Percentiles rank a stretch among this genome's conserved stretches.
phyloP scores from a whole-genome alignment of 2,113 vertebrate genomes.

The Micronisus gabar region DNA sequence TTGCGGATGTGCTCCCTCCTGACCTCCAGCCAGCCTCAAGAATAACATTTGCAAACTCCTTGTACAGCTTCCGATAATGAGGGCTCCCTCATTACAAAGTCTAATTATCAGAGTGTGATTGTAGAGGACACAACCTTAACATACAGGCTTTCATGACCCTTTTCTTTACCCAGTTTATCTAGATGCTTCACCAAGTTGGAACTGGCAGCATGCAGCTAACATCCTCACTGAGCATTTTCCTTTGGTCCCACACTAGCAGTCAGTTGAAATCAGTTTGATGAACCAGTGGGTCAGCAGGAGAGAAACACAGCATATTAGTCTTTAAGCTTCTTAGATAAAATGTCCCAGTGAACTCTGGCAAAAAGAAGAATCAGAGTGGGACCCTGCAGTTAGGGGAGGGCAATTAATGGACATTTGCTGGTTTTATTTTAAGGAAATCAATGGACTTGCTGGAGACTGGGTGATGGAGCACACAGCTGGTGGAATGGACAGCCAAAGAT shows the following conservation, averaged over 20 bases:
- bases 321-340: constrained; percentile 23
- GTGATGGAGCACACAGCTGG: constrained; percentile 57
- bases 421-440: constrained; percentile 46
- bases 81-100: constrained; percentile 54
- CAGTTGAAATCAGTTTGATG: constrained; percentile 54
- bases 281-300: constrained; percentile 37
- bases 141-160: constrained; percentile 26
- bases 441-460: constrained; percentile 32
- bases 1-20: constrained; percentile 19
- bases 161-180: not conserved
- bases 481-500: constrained; percentile 45
- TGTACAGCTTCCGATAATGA: constrained; percentile 18
- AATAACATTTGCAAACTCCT: constrained; percentile 27
- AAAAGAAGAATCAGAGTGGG: not conserved
- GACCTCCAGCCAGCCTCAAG: constrained; percentile 40
- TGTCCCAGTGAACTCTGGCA: not conserved
- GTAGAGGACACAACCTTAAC: constrained; percentile 36
- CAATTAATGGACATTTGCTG: constrained; percentile 16
- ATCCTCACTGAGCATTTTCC: constrained; percentile 18
- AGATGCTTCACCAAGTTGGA: constrained; percentile 9
- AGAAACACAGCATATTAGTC: not conserved
- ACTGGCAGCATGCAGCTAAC: not conserved
- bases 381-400: not conserved
- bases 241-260: constrained; percentile 36
- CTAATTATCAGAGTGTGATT: constrained; percentile 42